These are phyloP conservation scores for Arnoldichthys spilopterus DNA, from an alignment of 2,797 vertebrate genomes.

Conservation along the genomic window DNA sequence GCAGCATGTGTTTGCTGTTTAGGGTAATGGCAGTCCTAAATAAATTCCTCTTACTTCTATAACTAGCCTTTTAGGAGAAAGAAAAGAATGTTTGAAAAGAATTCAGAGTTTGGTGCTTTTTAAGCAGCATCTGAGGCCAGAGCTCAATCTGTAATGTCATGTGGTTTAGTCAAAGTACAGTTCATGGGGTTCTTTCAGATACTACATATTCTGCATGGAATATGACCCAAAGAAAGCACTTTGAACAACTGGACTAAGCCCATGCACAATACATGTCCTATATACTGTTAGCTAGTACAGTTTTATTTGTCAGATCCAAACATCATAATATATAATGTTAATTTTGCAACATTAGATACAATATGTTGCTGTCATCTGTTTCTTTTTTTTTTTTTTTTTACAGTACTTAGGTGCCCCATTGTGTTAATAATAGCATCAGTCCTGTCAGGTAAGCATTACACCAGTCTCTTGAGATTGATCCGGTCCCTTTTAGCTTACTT, in stretches of 20 bases:
- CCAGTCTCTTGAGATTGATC: no score
- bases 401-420: no score
- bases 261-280: neutral
- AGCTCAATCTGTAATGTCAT: conserved; percentile 4
- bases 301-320: neutral
- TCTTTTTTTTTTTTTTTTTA: no score
- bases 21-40: neutral
- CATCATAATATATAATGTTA: no score
- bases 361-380: no score
- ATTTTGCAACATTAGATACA: neutral
- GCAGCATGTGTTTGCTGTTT: neutral
- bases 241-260: neutral
- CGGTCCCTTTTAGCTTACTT: no score
- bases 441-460: no score
- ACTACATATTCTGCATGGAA: neutral
- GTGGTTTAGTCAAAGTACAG: neutral
- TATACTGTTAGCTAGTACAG: neutral
- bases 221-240: neutral
- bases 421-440: no score
- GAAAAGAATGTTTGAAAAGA: neutral
- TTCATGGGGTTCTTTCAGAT: neutral
- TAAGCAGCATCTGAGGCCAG: neutral
- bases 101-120: neutral
- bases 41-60: neutral
- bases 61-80: neutral